Evolutionary conservation across 2,888 invertebrate genomes (phyloP).

Genomic region (Ametastegia equiseti): DNA sequence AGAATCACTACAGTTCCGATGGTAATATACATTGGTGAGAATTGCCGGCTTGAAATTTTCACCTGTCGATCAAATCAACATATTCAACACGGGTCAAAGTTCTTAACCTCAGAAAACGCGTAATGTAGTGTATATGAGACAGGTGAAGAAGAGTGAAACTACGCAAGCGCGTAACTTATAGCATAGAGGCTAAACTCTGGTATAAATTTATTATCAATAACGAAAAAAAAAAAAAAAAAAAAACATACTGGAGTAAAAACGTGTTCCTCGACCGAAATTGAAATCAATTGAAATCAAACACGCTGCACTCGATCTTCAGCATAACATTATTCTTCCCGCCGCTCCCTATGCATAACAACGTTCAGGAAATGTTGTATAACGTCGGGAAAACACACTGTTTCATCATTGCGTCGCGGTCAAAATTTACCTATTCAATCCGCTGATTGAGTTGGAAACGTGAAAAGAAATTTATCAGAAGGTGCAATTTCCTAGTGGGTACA

Average conservation of each 20-base stretch:
- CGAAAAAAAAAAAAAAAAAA: too few species aligned
- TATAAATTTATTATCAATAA: background rate
- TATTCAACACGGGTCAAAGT: slow-evolving; percentile 39
- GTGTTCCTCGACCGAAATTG: too few species aligned
- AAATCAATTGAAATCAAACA: too few species aligned
- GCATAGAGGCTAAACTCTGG: background rate
- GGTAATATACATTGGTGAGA: background rate
- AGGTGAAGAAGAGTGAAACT: slow-evolving; percentile 7
- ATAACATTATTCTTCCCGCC: too few species aligned
- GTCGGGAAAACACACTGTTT: too few species aligned
- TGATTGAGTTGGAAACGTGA: background rate
- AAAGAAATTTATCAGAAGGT: too few species aligned
- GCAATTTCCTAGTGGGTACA: too few species aligned
- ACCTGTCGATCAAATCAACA: slow-evolving; percentile 33
- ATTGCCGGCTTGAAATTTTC: background rate
- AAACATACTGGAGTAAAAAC: background rate
- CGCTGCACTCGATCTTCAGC: too few species aligned
- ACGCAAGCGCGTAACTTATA: slow-evolving; percentile 24
- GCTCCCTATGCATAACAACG: too few species aligned
- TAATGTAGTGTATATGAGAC: slow-evolving; percentile 3
- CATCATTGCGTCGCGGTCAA: too few species aligned
- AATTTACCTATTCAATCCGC: too few species aligned
- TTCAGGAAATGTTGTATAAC: too few species aligned
- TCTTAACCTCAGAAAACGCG: slow-evolving; percentile 11
- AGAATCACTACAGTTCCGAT: background rate